Evolutionary conservation across 2,888 invertebrate species (phyloP), one percentile per base, ranked within the genome.

Genomic region (Netelia inedita): DNA sequence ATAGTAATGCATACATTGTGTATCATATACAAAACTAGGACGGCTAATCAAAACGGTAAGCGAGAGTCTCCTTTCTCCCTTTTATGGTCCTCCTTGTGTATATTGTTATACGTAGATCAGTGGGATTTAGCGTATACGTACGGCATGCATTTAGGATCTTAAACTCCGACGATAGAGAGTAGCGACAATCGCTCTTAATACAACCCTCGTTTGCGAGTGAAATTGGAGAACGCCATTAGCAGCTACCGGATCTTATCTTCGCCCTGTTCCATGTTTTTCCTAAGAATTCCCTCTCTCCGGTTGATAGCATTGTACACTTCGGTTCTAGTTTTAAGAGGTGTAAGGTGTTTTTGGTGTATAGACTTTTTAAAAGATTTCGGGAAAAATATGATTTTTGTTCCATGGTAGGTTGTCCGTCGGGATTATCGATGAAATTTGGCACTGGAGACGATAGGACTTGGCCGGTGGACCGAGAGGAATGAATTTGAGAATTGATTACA

Each of bases 151-250:
- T 46, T 50, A 79, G 65, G 71, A n/a, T 65, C 71, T 74, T 43
- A 59, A 79, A 74, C 74, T 75, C 50, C 21, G 16, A 63, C 57
- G 73, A 72, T 46, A 61, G 16, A 66, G 78, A 79, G 65, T 11
- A 10, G 46, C 50, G 59, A 82, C 59, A 74, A 81, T 79, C 71
- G 74, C 72, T 68, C 46, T 79, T 65, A 73, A 82, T 82, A 61
- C 79, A 69, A 85, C 80, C 85, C 83, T 80, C 82, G 74, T 82
- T 82, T 79, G 63, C 74, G 28, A 71, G 65, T 79, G 85, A 82
- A 85, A 85, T 82, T 79, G 82, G 85, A 85, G 85, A 85, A 79
- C 74, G 41, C 85, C 85, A 85, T 85, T 85, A 85, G 85, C 79
- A 82, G 82, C 79, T 79, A 82, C 78, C 85, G 79, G 79, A 85